These are phyloP conservation scores for Luffia ferchaultella DNA, from an alignment of 2,888 invertebrate species.

Conservation along the genomic window DNA sequence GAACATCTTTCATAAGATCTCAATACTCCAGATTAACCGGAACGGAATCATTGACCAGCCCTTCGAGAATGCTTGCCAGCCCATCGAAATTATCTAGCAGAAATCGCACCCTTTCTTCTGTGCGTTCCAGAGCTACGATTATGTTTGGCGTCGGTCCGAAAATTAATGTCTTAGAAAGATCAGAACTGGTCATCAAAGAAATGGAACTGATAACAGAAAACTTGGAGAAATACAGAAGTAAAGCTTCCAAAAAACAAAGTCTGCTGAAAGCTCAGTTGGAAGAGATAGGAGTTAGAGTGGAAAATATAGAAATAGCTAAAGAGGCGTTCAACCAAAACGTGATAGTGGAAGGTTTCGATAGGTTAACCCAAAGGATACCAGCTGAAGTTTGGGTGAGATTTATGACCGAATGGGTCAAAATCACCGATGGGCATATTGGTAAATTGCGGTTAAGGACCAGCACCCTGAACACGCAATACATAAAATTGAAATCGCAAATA, in stretches of 20 bases:
- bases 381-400: constrained; percentile 68
- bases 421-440: constrained; percentile 60
- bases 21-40: constrained; percentile 29
- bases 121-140: constrained; percentile 31
- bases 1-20: constrained; percentile 34
- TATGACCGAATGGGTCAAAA: constrained; percentile 69
- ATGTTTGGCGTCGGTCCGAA: constrained; percentile 39
- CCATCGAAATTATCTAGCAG: constrained; percentile 32
- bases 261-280: constrained; percentile 59
- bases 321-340: constrained; percentile 59
- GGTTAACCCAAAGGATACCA: constrained; percentile 67
- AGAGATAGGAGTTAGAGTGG: constrained; percentile 58
- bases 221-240: constrained; percentile 30
- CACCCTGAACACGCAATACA: constrained; percentile 59
- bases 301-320: constrained; percentile 52
- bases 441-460: constrained; percentile 66
- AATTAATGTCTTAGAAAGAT: constrained; percentile 58
- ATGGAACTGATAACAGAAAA: constrained; percentile 45
- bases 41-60: constrained; percentile 28
- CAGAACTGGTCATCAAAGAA: constrained; percentile 55
- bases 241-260: constrained; percentile 38
- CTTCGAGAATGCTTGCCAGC: constrained; percentile 30
- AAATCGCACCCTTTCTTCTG: constrained; percentile 40
- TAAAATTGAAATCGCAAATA: constrained; percentile 60
- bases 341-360: constrained; percentile 59